Percentiles rank a stretch among this genome's conserved stretches.
Evolutionary conservation across 1,140 invertebrate genomes (phyloP).

Genomic region (Penaeus vannamei): DNA sequence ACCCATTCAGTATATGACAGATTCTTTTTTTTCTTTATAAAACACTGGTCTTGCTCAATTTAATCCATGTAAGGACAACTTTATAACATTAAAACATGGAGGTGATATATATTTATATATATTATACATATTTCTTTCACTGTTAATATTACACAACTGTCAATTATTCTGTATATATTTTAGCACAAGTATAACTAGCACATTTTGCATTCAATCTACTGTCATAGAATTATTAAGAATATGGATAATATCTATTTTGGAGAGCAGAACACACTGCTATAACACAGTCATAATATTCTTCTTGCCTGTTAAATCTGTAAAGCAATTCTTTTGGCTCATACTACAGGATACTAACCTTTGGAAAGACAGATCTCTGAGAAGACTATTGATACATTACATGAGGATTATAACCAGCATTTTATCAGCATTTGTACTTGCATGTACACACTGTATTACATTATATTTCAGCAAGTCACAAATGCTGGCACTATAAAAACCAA

Average conservation of each 20-base stretch:
- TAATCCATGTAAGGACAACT: constrained; percentile 5
- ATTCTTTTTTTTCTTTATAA: not conserved
- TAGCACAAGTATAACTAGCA: constrained; percentile 50
- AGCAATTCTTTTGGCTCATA: constrained; percentile 41
- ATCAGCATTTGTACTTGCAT: constrained; percentile 25
- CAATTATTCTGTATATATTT: constrained; percentile 16
- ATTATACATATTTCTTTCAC: constrained; percentile 26
- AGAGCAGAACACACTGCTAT: constrained; percentile 52
- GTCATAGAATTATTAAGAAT: constrained; percentile 36
- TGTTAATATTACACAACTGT: constrained; percentile 21
- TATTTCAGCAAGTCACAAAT: constrained; percentile 23
- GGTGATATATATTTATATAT: constrained; percentile 45
- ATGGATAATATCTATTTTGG: constrained; percentile 32
- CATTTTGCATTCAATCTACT: constrained; percentile 38
- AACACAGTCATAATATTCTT: constrained; percentile 40
- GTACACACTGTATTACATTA: constrained; percentile 19
- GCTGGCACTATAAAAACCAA: constrained; percentile 46
- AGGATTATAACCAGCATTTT: constrained; percentile 34
- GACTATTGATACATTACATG: constrained; percentile 43
- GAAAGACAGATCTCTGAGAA: constrained; percentile 57
- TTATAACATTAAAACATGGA: constrained; percentile 31
- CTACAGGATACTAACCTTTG: constrained; percentile 50
- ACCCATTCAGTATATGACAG: constrained; percentile 59
- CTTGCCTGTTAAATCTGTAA: constrained; percentile 34
- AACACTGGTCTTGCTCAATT: not conserved